These are phyloP conservation scores for Euzetes globulus DNA, from an alignment of 2,888 invertebrate genomes.

Conservation along the genomic window DNA sequence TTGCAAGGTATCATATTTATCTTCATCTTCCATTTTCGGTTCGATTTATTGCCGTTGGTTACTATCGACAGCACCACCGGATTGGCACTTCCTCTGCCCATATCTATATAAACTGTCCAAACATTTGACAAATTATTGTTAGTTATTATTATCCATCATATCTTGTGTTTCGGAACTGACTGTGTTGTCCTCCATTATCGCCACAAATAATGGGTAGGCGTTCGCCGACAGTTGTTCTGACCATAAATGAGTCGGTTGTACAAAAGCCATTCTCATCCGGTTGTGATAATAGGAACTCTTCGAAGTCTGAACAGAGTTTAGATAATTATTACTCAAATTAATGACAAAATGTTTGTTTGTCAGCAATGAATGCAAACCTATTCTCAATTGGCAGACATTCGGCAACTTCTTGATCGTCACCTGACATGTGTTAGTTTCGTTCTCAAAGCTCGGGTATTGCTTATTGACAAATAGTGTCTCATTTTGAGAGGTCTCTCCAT, in stretches of 20 bases:
- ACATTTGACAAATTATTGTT: too few relatives aligned
- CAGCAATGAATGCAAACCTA: conserved; percentile 40
- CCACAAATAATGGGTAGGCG: conserved; percentile 68
- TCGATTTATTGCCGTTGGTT: conserved; percentile 41
- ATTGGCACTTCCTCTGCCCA: conserved; percentile 64
- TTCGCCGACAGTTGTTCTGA: conserved; percentile 42
- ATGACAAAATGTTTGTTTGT: conserved; percentile 52
- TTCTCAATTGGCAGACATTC: conserved; percentile 71
- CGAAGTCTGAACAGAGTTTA: conserved; percentile 56
- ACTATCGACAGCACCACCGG: conserved; percentile 66
- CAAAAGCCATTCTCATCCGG: conserved; percentile 54
- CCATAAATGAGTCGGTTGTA: conserved; percentile 74
- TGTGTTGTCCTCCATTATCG: conserved; percentile 68
- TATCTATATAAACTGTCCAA: conserved; percentile 73
- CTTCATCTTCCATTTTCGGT: conserved; percentile 42
- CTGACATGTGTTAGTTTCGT: conserved; percentile 75
- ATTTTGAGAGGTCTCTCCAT: conserved; percentile 67
- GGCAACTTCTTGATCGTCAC: conserved; percentile 69
- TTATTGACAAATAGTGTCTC: conserved; percentile 78
- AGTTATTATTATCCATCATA: background rate
- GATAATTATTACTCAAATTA: background rate
- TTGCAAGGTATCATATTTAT: conserved; percentile 43
- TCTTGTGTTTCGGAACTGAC: conserved; percentile 50
- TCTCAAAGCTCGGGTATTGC: conserved; percentile 68
- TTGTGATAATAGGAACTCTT: conserved; percentile 55